Evolutionary conservation across 2,888 invertebrate genomes (phyloP).

Genomic region (Tachina lurida): DNA sequence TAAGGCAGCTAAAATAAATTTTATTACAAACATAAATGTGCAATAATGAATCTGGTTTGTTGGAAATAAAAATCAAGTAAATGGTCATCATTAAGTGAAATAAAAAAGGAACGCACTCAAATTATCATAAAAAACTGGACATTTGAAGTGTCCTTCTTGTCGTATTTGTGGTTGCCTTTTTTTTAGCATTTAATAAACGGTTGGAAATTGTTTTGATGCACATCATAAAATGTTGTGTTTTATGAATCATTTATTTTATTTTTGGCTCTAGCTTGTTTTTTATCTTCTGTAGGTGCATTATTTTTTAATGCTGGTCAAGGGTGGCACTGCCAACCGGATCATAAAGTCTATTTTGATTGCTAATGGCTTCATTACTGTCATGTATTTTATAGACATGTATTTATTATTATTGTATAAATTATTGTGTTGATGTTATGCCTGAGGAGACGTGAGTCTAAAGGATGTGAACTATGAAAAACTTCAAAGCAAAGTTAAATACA

Average conservation of each 20-base stretch:
- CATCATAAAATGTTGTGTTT: conserved; percentile 51
- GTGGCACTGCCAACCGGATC: conserved; percentile 8
- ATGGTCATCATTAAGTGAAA: conserved; percentile 31
- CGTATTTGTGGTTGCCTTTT: conserved; percentile 28
- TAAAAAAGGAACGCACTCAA: conserved; percentile 26
- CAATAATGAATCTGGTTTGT: not conserved
- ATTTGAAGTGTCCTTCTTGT: not conserved
- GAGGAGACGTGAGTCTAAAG: not conserved
- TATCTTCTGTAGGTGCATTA: conserved; percentile 24
- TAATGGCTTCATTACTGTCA: conserved; percentile 61
- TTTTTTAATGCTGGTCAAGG: conserved; percentile 12
- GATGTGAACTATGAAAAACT: not conserved
- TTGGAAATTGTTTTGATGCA: conserved; percentile 44
- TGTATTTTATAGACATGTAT: conserved; percentile 15
- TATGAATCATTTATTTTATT: conserved; percentile 63
- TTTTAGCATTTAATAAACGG: conserved; percentile 26
- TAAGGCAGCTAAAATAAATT: conserved; percentile 18
- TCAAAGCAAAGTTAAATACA: too few species aligned
- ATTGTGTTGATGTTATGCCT: not conserved
- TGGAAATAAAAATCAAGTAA: conserved; percentile 35
- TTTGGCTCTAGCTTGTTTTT: conserved; percentile 4
- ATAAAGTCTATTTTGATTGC: conserved; percentile 44
- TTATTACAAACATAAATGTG: conserved; percentile 15
- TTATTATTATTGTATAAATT: not conserved
- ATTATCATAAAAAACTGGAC: conserved; percentile 57